Evolutionary conservation across 1,140 invertebrate species (phyloP).

Genomic region (Pteromalus puparum): DNA sequence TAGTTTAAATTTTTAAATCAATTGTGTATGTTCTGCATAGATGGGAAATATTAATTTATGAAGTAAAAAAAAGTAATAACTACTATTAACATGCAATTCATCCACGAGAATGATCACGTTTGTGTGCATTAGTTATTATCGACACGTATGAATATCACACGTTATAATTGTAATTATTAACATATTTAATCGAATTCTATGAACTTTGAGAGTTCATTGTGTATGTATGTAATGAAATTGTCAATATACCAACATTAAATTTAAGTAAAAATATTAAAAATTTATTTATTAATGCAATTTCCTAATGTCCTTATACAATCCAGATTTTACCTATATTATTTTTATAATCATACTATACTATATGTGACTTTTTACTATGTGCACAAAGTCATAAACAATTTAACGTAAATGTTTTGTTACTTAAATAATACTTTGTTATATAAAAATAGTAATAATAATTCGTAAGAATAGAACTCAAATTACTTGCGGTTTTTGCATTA

Average conservation of each 20-base stretch:
- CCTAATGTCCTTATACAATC: background rate
- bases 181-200: constrained; percentile 51
- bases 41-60: background rate
- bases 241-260: constrained; percentile 56
- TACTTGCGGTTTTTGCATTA: no score
- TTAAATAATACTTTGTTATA: no score
- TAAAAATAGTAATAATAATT: no score
- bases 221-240: constrained; percentile 58
- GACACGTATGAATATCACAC: constrained; percentile 44
- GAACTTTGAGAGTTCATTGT: constrained; percentile 52
- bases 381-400: no score
- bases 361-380: no score
- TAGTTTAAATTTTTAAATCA: constrained; percentile 32
- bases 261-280: constrained; percentile 32
- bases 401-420: no score
- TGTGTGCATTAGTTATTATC: constrained; percentile 40
- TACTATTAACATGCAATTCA: constrained; percentile 23
- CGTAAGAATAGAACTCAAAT: no score
- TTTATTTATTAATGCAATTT: constrained; percentile 13
- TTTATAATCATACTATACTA: background rate
- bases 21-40: constrained; percentile 11
- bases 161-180: constrained; percentile 49
- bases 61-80: background rate
- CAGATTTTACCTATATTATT: background rate
- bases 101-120: constrained; percentile 41